Percentiles rank a stretch among this genome's conserved stretches.
phyloP scores from a whole-genome alignment of 2,888 invertebrate species.

The Onchidella celtica region DNA sequence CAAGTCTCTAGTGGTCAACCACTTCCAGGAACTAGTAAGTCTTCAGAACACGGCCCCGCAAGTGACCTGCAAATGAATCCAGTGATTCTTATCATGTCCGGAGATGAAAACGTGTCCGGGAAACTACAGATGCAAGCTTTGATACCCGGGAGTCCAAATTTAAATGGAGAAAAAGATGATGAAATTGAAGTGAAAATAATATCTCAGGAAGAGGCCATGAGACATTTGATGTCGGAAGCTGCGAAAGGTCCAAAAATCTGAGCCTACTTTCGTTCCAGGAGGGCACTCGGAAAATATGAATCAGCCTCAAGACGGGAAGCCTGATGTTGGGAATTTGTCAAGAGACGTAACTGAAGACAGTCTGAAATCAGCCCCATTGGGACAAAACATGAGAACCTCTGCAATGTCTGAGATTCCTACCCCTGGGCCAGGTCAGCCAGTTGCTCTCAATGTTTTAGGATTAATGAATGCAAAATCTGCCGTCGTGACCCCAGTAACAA shows the following conservation, averaged over 20 bases:
- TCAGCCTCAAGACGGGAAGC: not conserved
- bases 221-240: no score
- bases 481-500: not conserved
- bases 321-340: not conserved
- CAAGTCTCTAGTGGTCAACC: constrained; percentile 15
- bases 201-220: not conserved
- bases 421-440: not conserved
- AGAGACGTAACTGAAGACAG: not conserved
- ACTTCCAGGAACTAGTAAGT: not conserved
- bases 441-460: not conserved
- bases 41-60: not conserved
- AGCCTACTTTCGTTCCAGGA: no score
- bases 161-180: not conserved
- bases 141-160: not conserved
- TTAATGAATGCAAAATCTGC: constrained; percentile 7
- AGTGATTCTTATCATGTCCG: constrained; percentile 10
- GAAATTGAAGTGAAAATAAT: not conserved
- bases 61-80: not conserved
- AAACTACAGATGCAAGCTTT: not conserved
- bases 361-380: not conserved
- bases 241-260: no score
- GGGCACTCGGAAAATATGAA: not conserved
- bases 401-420: not conserved
- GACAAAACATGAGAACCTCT: not conserved
- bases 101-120: not conserved